phyloP scores from a whole-genome alignment of 2,113 vertebrate genomes.

The Notarius quadriscutis region DNA sequence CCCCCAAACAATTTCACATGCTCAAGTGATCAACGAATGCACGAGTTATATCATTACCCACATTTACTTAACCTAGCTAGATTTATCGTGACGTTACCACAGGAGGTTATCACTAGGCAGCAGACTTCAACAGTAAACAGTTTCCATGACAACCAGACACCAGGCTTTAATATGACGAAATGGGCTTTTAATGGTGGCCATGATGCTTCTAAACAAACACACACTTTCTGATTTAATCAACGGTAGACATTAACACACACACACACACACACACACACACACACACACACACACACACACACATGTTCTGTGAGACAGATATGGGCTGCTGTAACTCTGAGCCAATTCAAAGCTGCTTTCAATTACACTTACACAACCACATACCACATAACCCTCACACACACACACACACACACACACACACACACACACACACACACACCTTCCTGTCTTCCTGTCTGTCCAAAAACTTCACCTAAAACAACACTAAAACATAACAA shows the following conservation, averaged over 20 bases:
- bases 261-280: constrained; percentile 40
- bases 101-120: neutral
- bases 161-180: neutral
- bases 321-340: constrained; percentile 12
- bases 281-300: constrained; percentile 50
- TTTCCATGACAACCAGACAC: constrained; percentile 3
- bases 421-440: neutral
- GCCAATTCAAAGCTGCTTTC: constrained; percentile 58
- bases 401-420: constrained; percentile 17
- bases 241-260: neutral
- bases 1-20: neutral
- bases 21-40: neutral
- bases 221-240: constrained; percentile 4
- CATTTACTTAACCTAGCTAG: neutral
- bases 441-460: constrained; percentile 17
- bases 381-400: constrained; percentile 26
- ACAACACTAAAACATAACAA: constrained; percentile 9
- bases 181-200: neutral
- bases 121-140: neutral
- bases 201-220: neutral
- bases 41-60: neutral
- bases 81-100: neutral
- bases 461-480: constrained; percentile 10
- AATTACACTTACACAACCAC: constrained; percentile 73
- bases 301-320: constrained; percentile 6